A percentile compares a stretch with the other conserved stretches of the same genome.
Evolutionary conservation across 2,113 vertebrate species (phyloP).

Genomic region (Chlorocebus sabaeus): DNA sequence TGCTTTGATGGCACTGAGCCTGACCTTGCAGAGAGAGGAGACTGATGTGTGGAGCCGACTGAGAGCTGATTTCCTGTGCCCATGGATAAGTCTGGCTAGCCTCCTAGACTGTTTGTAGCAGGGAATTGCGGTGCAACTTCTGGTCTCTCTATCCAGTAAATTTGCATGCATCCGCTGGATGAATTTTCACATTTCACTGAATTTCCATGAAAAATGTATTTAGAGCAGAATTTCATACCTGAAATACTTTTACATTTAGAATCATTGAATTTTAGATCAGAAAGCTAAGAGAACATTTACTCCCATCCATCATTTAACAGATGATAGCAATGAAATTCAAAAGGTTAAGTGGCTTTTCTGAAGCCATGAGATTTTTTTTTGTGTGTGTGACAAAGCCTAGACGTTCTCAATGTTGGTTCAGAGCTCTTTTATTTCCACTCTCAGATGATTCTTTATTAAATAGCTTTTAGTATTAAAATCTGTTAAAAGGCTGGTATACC

Average conservation of each 20-base stretch:
- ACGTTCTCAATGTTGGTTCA: background rate
- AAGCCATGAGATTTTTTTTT: background rate
- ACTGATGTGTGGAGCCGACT: fast-evolving
- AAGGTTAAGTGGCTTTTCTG: slow-evolving; percentile 59
- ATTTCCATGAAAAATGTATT: slow-evolving; percentile 24
- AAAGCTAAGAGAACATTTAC: slow-evolving; percentile 6
- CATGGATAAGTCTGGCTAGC: background rate
- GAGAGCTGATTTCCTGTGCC: background rate
- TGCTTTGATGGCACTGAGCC: background rate
- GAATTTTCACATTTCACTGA: slow-evolving; percentile 19
- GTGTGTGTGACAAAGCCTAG: background rate
- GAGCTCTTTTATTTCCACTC: background rate
- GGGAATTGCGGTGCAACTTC: background rate
- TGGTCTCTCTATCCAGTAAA: background rate
- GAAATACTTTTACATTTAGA: slow-evolving; percentile 43
- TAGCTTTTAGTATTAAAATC: background rate
- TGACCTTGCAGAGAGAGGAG: background rate
- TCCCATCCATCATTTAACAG: slow-evolving; percentile 27
- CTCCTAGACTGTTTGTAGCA: background rate
- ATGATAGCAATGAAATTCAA: slow-evolving; percentile 36
- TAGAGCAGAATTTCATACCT: slow-evolving; percentile 30
- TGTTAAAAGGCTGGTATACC: background rate
- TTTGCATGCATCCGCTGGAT: background rate
- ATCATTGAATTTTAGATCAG: slow-evolving; percentile 32
- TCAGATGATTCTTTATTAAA: slow-evolving; percentile 14